Conservation (phyloP, 2,113 vertebrate species). For the Actenoides lindsayi region DNA sequence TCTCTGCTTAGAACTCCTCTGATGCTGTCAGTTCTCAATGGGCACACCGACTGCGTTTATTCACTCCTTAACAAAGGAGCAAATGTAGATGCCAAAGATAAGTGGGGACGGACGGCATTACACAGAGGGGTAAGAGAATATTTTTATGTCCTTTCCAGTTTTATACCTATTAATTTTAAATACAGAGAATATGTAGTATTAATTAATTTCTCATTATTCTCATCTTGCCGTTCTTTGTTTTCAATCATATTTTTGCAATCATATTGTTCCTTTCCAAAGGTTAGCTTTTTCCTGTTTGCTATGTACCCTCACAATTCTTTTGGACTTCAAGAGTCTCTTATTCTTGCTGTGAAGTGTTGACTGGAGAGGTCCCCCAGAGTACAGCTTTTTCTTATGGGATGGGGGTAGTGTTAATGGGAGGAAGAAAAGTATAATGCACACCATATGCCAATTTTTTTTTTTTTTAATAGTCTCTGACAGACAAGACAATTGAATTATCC, state of each 20-base stretch:
- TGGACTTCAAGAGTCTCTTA: not conserved
- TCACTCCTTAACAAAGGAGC: conserved; percentile 96
- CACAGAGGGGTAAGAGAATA: conserved; percentile 90
- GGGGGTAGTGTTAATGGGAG: not conserved
- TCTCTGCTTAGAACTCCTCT: conserved; percentile 87
- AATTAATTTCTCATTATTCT: not conserved
- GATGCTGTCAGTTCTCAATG: conserved; percentile 96
- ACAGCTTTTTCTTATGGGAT: not conserved
- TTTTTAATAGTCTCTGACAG: not conserved
- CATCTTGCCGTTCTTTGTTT: not conserved
- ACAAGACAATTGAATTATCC: not conserved
- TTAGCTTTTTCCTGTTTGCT: not conserved
- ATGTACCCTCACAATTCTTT: not conserved
- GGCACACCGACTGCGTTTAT: conserved; percentile 96
- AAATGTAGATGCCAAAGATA: conserved; percentile 95
- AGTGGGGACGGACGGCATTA: conserved; percentile 93
- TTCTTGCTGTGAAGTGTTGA: not conserved
- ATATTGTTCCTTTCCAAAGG: not conserved
- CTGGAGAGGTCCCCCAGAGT: not conserved
- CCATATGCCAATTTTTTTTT: not conserved
- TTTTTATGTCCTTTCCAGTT: not conserved
- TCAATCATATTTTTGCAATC: not conserved
- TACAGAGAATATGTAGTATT: not conserved
- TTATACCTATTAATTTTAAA: not conserved
- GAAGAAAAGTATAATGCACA: not conserved